phyloP scores from a whole-genome alignment of 2,797 vertebrate genomes.

The Champsocephalus gunnari region DNA sequence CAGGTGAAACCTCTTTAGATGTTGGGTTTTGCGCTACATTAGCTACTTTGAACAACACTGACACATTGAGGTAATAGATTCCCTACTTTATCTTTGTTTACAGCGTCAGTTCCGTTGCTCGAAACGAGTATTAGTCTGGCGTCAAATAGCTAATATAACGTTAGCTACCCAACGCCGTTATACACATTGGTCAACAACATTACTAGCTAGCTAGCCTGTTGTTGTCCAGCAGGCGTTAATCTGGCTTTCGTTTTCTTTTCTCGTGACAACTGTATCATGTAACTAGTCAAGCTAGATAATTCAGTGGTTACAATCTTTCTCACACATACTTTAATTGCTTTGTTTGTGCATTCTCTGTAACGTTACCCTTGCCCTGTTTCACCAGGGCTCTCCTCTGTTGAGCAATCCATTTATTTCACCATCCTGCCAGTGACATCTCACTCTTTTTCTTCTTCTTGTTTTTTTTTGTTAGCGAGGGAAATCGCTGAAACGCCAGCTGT shows the following conservation, averaged over 20 bases:
- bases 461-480: slow-evolving; percentile 29
- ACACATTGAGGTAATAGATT: slow-evolving; percentile 58
- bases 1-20: slow-evolving; percentile 60
- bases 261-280: neutral
- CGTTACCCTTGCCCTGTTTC: neutral
- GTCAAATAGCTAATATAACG: neutral
- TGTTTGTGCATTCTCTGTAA: neutral
- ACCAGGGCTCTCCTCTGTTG: neutral
- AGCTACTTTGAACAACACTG: slow-evolving; percentile 36
- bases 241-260: slow-evolving; percentile 38
- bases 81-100: neutral
- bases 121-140: neutral
- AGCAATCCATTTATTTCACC: neutral
- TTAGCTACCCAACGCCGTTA: neutral
- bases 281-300: no score
- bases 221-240: slow-evolving; percentile 6
- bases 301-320: neutral
- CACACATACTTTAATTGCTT: neutral
- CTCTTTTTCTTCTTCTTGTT: neutral
- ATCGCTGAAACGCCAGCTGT: slow-evolving; percentile 46
- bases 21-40: slow-evolving; percentile 50
- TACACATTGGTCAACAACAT: slow-evolving; percentile 28
- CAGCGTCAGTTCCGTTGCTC: neutral
- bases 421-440: neutral
- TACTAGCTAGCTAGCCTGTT: slow-evolving; percentile 32